Conservation (phyloP, 2,113 vertebrate species). For the Cryptoleucopteryx plumbea region DNA sequence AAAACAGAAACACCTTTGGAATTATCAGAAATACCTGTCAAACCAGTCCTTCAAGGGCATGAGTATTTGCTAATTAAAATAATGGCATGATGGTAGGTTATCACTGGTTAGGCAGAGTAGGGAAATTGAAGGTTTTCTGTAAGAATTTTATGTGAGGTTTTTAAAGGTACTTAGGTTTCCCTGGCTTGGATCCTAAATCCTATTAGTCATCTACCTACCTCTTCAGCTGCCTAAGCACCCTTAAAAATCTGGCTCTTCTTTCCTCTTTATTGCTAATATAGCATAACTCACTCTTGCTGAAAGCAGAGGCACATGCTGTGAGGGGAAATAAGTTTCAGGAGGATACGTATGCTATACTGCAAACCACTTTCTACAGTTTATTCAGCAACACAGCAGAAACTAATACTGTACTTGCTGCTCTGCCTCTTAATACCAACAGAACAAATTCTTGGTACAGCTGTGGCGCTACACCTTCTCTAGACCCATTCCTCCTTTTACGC, state of each 20-base stretch:
- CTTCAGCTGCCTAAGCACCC: slow-evolving; percentile 14
- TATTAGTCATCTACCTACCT: background rate
- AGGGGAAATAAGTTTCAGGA: background rate
- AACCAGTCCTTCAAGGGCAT: background rate
- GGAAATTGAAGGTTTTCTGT: background rate
- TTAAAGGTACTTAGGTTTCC: background rate
- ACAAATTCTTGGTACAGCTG: background rate
- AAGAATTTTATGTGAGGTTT: background rate
- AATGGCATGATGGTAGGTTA: background rate
- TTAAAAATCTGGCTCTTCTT: background rate
- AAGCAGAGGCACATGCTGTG: background rate
- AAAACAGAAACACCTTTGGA: background rate
- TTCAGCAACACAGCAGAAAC: slow-evolving; percentile 11
- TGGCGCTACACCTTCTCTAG: background rate
- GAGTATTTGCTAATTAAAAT: background rate
- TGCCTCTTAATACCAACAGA: background rate
- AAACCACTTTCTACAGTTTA: background rate
- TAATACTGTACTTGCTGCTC: background rate
- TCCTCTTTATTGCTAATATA: background rate
- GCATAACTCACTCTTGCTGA: background rate
- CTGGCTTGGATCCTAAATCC: background rate
- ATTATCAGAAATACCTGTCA: background rate
- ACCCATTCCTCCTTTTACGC: background rate
- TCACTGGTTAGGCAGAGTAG: background rate
- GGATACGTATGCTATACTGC: background rate